A percentile compares a stretch with the other conserved stretches of the same genome.
Conservation (phyloP, 2,797 vertebrate species). For the Crypturellus tataupa region DNA sequence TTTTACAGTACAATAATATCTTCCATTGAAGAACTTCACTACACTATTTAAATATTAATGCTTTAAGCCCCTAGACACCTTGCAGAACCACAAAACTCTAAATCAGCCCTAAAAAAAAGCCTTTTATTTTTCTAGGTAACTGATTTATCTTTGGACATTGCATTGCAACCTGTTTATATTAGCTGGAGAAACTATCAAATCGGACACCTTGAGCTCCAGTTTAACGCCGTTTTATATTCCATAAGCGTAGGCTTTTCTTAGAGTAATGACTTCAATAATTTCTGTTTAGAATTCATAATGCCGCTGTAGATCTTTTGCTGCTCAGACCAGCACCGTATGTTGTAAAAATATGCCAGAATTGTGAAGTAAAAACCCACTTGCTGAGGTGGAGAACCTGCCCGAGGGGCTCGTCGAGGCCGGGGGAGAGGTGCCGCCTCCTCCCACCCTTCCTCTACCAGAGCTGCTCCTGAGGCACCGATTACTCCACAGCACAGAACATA, state of each 20-base stretch:
- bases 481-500: background rate
- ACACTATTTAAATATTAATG: background rate
- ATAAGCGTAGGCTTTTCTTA: background rate
- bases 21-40: background rate
- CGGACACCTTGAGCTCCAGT: background rate
- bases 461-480: background rate
- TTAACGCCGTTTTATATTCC: background rate
- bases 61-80: background rate
- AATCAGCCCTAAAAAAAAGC: background rate
- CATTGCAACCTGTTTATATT: background rate
- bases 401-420: background rate
- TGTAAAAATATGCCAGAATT: background rate
- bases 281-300: background rate
- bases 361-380: background rate
- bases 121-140: background rate
- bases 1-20: background rate
- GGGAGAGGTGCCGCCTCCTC: background rate
- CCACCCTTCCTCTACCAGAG: background rate
- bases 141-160: background rate
- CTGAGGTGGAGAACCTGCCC: background rate
- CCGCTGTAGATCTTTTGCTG: background rate
- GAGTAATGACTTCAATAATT: background rate
- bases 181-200: background rate
- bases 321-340: background rate
- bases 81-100: background rate